Conservation (phyloP, 2,888 invertebrate genomes). For the Slavum lentiscoides region DNA sequence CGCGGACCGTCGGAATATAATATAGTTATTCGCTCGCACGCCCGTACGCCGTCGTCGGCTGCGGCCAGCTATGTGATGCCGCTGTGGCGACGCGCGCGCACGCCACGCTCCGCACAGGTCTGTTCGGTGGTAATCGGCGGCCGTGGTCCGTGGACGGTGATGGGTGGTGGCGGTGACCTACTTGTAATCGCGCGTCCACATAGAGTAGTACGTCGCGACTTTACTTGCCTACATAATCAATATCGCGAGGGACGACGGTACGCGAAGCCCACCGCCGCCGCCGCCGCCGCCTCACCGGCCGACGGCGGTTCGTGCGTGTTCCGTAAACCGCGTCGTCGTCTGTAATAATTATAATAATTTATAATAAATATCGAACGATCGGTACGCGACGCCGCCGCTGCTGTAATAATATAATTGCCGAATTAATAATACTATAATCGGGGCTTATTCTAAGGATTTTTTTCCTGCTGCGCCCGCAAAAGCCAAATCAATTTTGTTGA, state of each 20-base stretch:
- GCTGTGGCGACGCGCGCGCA: slow-evolving; percentile 27
- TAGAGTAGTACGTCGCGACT: slow-evolving; percentile 24
- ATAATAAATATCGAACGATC: background rate
- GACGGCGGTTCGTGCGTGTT: background rate
- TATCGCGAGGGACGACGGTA: slow-evolving; percentile 45
- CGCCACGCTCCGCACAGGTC: slow-evolving; percentile 30
- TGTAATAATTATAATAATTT: background rate
- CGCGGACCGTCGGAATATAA: slow-evolving; percentile 4
- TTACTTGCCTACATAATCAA: slow-evolving; percentile 52
- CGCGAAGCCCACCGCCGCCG: slow-evolving; percentile 14
- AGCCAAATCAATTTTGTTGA: too few relatives aligned
- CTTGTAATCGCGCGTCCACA: slow-evolving; percentile 46
- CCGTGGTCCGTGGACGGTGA: background rate
- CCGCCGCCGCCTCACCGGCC: background rate
- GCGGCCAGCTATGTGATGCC: background rate
- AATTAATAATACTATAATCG: too few relatives aligned
- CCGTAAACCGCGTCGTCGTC: background rate
- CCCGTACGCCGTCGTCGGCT: slow-evolving; percentile 4
- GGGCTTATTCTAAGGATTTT: too few relatives aligned
- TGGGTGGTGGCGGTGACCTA: slow-evolving; percentile 40
- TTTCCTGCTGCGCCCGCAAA: too few relatives aligned
- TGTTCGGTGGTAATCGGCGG: slow-evolving; percentile 26
- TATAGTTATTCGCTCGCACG: background rate
- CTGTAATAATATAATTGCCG: too few relatives aligned
- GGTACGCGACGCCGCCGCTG: too few relatives aligned